Evolutionary conservation across 2,888 invertebrate genomes (phyloP).

Genomic region (Orchesella flavescens): DNA sequence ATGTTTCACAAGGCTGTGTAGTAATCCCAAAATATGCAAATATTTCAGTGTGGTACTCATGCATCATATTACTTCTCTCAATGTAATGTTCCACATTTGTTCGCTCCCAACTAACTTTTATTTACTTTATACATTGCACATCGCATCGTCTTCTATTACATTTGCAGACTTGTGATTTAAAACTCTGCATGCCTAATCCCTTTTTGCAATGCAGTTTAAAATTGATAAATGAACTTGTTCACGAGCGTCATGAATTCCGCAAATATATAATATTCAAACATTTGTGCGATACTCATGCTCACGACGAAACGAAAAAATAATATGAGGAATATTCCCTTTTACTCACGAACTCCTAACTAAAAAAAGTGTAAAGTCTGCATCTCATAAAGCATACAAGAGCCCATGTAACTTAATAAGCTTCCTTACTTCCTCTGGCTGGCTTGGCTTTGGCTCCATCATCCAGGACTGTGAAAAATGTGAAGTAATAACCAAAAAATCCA

Average conservation of each 20-base stretch:
- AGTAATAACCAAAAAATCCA: constrained; percentile 27
- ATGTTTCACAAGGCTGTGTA: neutral
- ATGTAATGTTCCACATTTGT: neutral
- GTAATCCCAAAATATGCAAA: neutral
- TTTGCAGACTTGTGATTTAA: too few species aligned
- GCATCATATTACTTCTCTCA: constrained; percentile 1
- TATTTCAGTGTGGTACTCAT: constrained; percentile 12
- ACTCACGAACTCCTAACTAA: neutral
- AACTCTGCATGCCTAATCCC: too few species aligned
- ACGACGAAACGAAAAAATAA: neutral
- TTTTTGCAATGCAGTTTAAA: too few species aligned
- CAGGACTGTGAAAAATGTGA: constrained; percentile 38
- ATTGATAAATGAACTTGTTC: too few species aligned
- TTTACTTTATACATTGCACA: too few species aligned
- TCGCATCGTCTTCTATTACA: too few species aligned
- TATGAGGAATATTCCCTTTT: neutral
- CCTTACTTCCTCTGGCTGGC: neutral
- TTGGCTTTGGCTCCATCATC: neutral
- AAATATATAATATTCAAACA: too few species aligned
- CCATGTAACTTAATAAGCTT: neutral
- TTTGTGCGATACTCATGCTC: too few species aligned
- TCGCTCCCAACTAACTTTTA: too few species aligned
- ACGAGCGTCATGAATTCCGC: too few species aligned
- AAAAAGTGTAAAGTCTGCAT: neutral
- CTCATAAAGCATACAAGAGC: constrained; percentile 23